Percentiles rank a stretch among this genome's conserved stretches.
phyloP scores from a whole-genome alignment of 2,113 vertebrate species.

The Alethe diademata region DNA sequence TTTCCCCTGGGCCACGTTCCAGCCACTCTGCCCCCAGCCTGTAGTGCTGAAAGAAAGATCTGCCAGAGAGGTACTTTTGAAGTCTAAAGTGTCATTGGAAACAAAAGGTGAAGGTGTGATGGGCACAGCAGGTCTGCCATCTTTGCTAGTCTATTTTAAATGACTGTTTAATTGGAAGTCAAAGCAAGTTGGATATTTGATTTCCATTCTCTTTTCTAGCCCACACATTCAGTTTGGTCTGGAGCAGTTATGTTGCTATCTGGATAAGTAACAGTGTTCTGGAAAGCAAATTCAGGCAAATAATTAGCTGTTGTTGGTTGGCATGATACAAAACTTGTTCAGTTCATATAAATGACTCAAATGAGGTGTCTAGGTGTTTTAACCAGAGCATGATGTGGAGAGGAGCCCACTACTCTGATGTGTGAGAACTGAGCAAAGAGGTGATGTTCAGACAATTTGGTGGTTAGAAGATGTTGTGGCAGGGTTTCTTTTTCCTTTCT shows the following conservation, averaged over 20 bases:
- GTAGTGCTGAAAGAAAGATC: background rate
- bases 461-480: background rate
- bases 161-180: background rate
- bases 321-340: background rate
- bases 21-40: background rate
- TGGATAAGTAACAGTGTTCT: background rate
- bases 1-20: background rate
- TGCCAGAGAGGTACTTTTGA: background rate
- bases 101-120: background rate
- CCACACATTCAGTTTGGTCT: background rate
- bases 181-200: background rate
- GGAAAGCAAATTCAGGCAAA: background rate
- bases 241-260: background rate
- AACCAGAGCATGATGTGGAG: background rate
- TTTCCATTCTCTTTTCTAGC: background rate
- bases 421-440: background rate
- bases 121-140: rapidly evolving
- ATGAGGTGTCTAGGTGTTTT: background rate
- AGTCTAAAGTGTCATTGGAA: background rate
- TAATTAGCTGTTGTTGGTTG: background rate
- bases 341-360: background rate
- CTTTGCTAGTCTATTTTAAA: background rate
- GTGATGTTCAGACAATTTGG: background rate
- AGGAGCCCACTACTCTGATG: background rate
- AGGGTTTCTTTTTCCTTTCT: background rate